Conservation (phyloP, 2,888 invertebrate genomes). For the Aradus depressus region DNA sequence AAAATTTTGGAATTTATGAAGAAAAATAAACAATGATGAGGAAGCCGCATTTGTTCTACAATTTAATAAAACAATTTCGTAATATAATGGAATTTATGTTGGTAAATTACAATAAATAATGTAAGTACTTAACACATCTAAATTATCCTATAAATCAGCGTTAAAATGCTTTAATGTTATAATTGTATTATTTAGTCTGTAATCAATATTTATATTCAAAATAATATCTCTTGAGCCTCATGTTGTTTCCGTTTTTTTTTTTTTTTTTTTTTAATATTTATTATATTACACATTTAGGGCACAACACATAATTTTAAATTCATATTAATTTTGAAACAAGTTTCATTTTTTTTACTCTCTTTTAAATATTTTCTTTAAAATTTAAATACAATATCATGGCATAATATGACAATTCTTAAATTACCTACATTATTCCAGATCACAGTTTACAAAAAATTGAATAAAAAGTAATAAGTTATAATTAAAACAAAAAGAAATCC, state of each 20-base stretch:
- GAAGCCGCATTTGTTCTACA: conserved; percentile 27
- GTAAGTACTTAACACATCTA: too few species aligned
- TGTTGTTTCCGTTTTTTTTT: conserved; percentile 4
- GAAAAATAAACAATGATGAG: too few species aligned
- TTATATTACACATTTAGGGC: background rate
- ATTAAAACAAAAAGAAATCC: too few species aligned
- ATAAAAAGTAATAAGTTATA: too few species aligned
- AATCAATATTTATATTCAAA: conserved; percentile 22
- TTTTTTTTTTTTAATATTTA: conserved; percentile 3
- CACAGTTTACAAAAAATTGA: too few species aligned
- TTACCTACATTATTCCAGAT: background rate
- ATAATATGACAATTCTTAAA: background rate
- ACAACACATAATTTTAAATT: background rate
- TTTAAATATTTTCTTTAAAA: background rate
- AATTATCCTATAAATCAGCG: background rate
- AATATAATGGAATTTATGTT: conserved; percentile 8
- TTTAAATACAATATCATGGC: conserved; percentile 1
- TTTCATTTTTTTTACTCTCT: background rate
- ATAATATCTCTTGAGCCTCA: conserved; percentile 27
- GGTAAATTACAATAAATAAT: background rate
- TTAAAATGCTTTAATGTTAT: conserved; percentile 1
- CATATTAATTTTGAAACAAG: background rate
- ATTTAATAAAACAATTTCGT: conserved; percentile 17
- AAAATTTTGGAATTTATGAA: too few species aligned
- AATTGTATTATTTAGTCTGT: conserved; percentile 13